Evolutionary conservation across 2,797 vertebrate genomes (phyloP), one percentile per base, ranked within the genome.

Genomic region (Enteromius fasciolatus): DNA sequence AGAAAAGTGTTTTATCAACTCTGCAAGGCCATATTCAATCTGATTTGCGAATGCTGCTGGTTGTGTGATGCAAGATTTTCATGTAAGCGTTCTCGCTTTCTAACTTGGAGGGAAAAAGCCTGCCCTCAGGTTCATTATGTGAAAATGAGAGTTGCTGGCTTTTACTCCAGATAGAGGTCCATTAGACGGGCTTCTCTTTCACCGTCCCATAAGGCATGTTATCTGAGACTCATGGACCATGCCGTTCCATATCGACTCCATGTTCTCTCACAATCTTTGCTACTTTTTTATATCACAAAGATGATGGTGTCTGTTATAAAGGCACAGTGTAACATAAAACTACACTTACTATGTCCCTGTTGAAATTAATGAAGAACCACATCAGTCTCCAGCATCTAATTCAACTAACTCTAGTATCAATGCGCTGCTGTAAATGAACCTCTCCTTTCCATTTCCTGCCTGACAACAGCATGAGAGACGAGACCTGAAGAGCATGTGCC

Each of bases 171-270:
- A 76, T 28, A 82, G 67, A 25, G 41, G 73, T 59, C 75, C 84
- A 85, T 85, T 82, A 85, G 48, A 48, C 39, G 74, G 64, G 39
- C 28, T 77, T 54, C 15, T 77, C 64, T 83, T 83, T 61, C 64
- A 70, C 28, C 25, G 52, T 69, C 64, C 81, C 74, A 69, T 69
- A 68, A 76, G 63, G 39, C 28, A 77, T 83, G 81, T 61, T 83
- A 83, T 77, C 25, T 63, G 81, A 90, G 89, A 91, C 82, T 76
- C 18, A 78, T 88, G 76, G 39, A 84, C n/a, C 73, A 59, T 39
- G 36, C 61, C 85, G 73, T 86, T 87, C 83, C 77, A 10, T 48
- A 73, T 75, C 78, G 46, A 75, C 57, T 64, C 44, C 10, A n/a
- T 54, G 46, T 20, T 54, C 61, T 82, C 33, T 54, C 46, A 54